These are phyloP conservation scores for Phalacrocorax aristotelis DNA, from an alignment of 2,113 vertebrate species.

Conservation along the genomic window DNA sequence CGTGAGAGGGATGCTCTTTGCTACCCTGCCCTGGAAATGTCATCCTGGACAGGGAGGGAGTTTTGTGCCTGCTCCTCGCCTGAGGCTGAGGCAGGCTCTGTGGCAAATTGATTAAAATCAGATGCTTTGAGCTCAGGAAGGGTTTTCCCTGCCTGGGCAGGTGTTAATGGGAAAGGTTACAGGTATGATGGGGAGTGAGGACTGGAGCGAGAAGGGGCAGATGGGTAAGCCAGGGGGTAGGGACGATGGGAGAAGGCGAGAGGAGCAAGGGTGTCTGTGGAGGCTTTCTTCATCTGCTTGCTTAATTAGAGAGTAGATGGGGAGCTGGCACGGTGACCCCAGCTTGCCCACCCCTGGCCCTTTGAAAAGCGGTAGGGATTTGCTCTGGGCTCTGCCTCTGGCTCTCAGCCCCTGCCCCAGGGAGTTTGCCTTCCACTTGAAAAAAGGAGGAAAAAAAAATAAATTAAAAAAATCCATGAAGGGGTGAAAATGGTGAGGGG, in stretches of 20 bases:
- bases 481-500: slow-evolving; percentile 10
- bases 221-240: neutral
- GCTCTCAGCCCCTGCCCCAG: neutral
- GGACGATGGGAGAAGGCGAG: neutral
- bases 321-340: neutral
- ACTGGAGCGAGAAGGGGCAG: neutral
- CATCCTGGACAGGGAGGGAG: slow-evolving; percentile 29
- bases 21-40: slow-evolving; percentile 63
- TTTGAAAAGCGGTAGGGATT: neutral
- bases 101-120: slow-evolving; percentile 60
- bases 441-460: neutral
- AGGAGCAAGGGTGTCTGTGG: neutral
- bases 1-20: slow-evolving; percentile 27
- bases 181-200: neutral
- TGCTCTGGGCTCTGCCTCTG: neutral
- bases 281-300: neutral
- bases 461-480: neutral
- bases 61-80: slow-evolving; percentile 43
- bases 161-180: slow-evolving; percentile 38
- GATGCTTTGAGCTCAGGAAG: slow-evolving; percentile 64
- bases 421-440: neutral
- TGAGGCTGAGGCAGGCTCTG: slow-evolving; percentile 35
- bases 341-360: neutral
- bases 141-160: slow-evolving; percentile 19
- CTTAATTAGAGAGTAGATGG: neutral